Base-by-base conservation (phyloP, 1,140 invertebrate genomes). In the Philotrypesis tridentata region DNA sequence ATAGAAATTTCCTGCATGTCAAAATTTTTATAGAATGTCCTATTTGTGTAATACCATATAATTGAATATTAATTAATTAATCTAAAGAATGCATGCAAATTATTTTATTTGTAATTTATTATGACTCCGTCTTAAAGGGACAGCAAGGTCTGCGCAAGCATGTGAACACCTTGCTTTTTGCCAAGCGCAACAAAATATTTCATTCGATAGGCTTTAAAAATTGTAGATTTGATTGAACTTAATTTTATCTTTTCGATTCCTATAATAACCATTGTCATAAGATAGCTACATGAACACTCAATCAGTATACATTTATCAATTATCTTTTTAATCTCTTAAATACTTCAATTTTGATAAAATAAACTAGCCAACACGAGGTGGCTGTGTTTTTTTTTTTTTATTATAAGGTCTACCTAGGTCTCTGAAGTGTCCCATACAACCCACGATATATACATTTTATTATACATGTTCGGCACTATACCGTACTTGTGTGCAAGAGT, bases 211-310 rank as follows among this genome's bases (percentile, higher is more conserved):
- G 60, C 60, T 27, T 65, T 60, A 67, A 67, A 40, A 65, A 40
- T 9, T 29, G 55, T 61, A 31, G 9, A 21, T n/a, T 37, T 21
- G 63, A 29, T 73, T 74, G 67, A 29, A 68, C 21, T 70, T 31
- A 70, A 31, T 55, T 27, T 48, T n/a, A 21, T 73, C 21, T 37
- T 70, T 37, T 29, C n/a, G n/a, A 70, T 73, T 43, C 40, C 17
- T 73, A 83, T 67, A 86, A 88, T 89, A 86, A 87, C 87, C 87
- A 87, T 84, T 74, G 78, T 84, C 83, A 83, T 73, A 37, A 67
- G 27, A 79, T 83, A 75, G 78, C 84, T n/a, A 65, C 76, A 74
- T 81, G 81, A 37, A 85, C 77, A 55, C 85, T 84, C n/a, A n/a
- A n/a, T n/a, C 33, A 37, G 80, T 77, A 83, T 84, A 80, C 85